Evolutionary conservation across 1,140 invertebrate species (phyloP).

Genomic region (Colletes gigas): DNA sequence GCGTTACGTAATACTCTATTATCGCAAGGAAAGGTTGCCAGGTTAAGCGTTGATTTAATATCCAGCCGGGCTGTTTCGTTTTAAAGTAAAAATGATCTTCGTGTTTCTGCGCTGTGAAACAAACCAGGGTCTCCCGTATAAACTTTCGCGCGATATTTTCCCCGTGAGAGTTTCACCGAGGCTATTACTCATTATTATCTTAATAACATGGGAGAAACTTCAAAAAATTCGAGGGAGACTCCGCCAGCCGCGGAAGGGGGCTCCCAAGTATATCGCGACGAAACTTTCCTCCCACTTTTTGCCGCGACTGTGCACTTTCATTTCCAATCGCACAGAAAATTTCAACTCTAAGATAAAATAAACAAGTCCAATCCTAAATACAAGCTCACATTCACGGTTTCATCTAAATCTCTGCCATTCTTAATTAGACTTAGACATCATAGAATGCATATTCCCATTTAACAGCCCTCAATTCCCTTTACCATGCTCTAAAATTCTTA

Average conservation of each 20-base stretch:
- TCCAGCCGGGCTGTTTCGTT: not conserved
- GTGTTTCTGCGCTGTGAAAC: not conserved
- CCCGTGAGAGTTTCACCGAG: not conserved
- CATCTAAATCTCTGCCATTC: too few species aligned
- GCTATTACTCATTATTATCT: slow-evolving; percentile 39
- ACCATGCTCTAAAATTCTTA: too few species aligned
- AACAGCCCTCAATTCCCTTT: too few species aligned
- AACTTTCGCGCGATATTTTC: slow-evolving; percentile 31
- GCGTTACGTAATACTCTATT: not conserved
- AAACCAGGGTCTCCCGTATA: not conserved
- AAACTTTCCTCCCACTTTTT: slow-evolving; percentile 1
- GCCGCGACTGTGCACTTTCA: not conserved
- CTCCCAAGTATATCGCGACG: slow-evolving; percentile 7
- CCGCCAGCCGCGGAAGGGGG: not conserved
- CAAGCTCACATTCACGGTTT: too few species aligned
- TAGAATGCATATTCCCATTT: too few species aligned
- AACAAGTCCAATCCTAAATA: too few species aligned
- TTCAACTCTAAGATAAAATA: too few species aligned
- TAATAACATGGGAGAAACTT: slow-evolving; percentile 9
- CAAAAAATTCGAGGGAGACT: slow-evolving; percentile 2
- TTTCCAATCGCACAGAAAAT: not conserved
- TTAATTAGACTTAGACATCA: too few species aligned
- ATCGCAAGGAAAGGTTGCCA: not conserved
- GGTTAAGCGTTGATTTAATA: slow-evolving; percentile 37
- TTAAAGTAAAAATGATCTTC: slow-evolving; percentile 16